Conservation (phyloP, 2,888 invertebrate species). For the Aproaerema taeniolella region DNA sequence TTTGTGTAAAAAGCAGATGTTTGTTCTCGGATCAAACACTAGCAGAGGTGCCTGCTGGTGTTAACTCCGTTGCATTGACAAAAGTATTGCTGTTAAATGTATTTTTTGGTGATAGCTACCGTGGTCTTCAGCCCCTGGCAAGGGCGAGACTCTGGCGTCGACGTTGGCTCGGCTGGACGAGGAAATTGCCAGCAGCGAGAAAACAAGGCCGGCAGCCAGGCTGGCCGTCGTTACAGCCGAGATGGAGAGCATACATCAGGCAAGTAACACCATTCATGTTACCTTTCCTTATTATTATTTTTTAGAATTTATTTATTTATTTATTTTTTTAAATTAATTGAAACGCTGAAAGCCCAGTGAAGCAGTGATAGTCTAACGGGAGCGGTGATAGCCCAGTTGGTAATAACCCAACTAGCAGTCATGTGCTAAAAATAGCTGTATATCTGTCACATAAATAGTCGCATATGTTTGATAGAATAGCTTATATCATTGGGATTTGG, state of each 20-base stretch:
- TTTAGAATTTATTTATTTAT: no score
- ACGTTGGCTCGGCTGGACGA: slow-evolving; percentile 53
- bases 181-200: slow-evolving; percentile 52
- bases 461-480: background rate
- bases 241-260: slow-evolving; percentile 56
- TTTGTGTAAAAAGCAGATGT: no score
- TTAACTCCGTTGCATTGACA: no score
- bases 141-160: slow-evolving; percentile 53
- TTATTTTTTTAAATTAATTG: no score
- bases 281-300: background rate
- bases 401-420: no score
- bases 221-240: slow-evolving; percentile 56
- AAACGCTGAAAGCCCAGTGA: no score
- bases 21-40: no score
- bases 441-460: background rate
- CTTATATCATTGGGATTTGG: no score
- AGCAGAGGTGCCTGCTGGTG: no score
- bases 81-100: slow-evolving; percentile 5
- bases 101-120: slow-evolving; percentile 16
- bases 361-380: no score
- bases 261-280: slow-evolving; percentile 19
- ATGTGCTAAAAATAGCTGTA: background rate
- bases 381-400: no score
- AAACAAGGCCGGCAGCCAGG: slow-evolving; percentile 46
- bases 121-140: slow-evolving; percentile 28